Conservation (phyloP, 1,140 invertebrate species). For the Pseudomyrmex gracilis region DNA sequence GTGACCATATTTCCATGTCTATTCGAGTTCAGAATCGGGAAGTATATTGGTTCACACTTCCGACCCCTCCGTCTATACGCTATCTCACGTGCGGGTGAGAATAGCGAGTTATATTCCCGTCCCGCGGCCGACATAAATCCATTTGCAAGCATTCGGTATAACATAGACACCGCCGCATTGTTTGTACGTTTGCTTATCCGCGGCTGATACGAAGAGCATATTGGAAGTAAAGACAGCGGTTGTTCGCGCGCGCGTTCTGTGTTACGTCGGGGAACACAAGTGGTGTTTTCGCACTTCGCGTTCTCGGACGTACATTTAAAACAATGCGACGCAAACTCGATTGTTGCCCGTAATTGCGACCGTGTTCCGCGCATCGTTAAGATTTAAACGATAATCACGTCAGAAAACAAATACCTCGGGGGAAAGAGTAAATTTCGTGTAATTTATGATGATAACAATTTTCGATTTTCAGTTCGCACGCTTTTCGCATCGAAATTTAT, state of each 20-base stretch:
- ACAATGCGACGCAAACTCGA: not conserved
- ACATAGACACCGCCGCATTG: conserved; percentile 10
- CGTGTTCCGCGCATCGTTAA: not conserved
- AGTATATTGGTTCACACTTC: not conserved
- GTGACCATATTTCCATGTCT: not conserved
- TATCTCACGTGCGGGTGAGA: not conserved
- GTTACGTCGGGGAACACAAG: too few relatives aligned
- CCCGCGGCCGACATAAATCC: conserved; percentile 69
- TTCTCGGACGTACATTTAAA: not conserved
- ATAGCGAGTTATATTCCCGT: conserved; percentile 69
- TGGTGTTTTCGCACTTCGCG: too few relatives aligned
- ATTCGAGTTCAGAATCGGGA: not conserved
- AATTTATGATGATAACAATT: conserved; percentile 9
- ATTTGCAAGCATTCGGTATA: conserved; percentile 70
- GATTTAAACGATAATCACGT: not conserved
- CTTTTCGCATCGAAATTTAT: not conserved
- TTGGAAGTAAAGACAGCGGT: not conserved
- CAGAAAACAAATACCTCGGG: not conserved
- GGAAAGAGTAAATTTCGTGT: not conserved
- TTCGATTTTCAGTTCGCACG: not conserved
- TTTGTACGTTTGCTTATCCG: not conserved
- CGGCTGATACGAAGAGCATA: conserved; percentile 10
- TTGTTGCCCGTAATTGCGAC: not conserved
- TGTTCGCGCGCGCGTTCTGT: too few relatives aligned
- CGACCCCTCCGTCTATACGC: not conserved